These are phyloP conservation scores for Urocyon cinereoargenteus DNA, from an alignment of 2,797 vertebrate genomes.

Conservation along the genomic window DNA sequence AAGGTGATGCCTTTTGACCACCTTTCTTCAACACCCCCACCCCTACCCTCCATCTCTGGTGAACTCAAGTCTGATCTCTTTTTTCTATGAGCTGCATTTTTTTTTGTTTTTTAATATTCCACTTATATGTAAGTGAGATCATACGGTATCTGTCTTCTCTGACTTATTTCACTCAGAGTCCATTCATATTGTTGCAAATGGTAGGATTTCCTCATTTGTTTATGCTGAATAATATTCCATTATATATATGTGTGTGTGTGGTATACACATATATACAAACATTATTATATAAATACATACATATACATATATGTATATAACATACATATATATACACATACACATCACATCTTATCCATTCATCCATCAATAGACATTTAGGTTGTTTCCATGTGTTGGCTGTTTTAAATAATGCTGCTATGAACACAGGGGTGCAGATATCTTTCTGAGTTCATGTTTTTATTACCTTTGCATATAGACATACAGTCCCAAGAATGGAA, in stretches of 20 bases:
- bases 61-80: neutral
- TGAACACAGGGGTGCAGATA: neutral
- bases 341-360: neutral
- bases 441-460: neutral
- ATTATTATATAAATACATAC: too few relatives aligned
- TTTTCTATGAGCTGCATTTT: neutral
- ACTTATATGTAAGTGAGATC: neutral
- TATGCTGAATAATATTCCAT: neutral
- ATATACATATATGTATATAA: too few relatives aligned
- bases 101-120: neutral
- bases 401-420: neutral
- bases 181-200: neutral
- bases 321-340: neutral
- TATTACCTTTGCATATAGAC: neutral
- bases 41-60: neutral
- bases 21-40: neutral
- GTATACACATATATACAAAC: neutral
- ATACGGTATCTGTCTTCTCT: neutral
- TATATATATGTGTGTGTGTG: neutral
- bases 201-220: neutral
- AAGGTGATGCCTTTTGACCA: neutral
- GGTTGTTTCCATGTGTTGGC: neutral
- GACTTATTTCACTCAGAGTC: neutral
- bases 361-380: neutral
- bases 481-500: neutral